Conservation (phyloP, 1,140 invertebrate genomes). For the Drosophila ironensis region DNA sequence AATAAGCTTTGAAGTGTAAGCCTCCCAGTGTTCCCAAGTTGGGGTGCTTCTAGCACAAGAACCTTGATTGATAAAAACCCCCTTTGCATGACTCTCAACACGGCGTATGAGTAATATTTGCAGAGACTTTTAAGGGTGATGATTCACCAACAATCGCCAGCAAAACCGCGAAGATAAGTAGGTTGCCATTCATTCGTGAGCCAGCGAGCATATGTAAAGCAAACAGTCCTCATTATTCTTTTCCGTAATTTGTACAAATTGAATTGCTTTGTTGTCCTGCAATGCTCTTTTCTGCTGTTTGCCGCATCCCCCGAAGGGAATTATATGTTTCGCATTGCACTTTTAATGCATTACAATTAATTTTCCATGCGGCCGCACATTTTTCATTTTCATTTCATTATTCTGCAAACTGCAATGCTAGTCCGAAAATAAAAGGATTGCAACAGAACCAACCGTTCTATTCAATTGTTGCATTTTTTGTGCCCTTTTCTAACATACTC, state of each 20-base stretch:
- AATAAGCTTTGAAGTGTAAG: too few relatives aligned
- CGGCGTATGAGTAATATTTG: constrained; percentile 28
- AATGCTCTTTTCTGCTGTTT: constrained; percentile 4
- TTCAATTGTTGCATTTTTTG: constrained; percentile 36
- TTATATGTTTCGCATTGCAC: constrained; percentile 62
- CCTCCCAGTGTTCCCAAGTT: too few relatives aligned
- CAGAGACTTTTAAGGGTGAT: neutral
- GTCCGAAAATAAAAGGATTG: constrained; percentile 24
- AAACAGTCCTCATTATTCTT: constrained; percentile 10
- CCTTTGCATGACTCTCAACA: neutral
- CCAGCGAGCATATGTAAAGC: constrained; percentile 19
- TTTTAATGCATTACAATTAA: constrained; percentile 77
- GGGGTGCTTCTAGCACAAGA: too few relatives aligned
- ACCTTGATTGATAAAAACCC: neutral
- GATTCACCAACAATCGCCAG: too few relatives aligned
- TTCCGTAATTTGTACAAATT: constrained; percentile 32
- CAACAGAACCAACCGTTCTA: constrained; percentile 29
- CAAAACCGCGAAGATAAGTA: neutral
- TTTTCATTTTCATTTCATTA: constrained; percentile 71
- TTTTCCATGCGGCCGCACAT: constrained; percentile 69
- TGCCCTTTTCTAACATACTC: neutral
- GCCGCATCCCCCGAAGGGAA: neutral
- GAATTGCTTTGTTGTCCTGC: constrained; percentile 23
- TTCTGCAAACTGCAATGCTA: constrained; percentile 31
- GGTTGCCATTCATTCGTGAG: neutral